Percentiles rank a stretch among this genome's conserved stretches.
Evolutionary conservation across 2,797 vertebrate genomes (phyloP).

Genomic region (Decapterus maruadsi): DNA sequence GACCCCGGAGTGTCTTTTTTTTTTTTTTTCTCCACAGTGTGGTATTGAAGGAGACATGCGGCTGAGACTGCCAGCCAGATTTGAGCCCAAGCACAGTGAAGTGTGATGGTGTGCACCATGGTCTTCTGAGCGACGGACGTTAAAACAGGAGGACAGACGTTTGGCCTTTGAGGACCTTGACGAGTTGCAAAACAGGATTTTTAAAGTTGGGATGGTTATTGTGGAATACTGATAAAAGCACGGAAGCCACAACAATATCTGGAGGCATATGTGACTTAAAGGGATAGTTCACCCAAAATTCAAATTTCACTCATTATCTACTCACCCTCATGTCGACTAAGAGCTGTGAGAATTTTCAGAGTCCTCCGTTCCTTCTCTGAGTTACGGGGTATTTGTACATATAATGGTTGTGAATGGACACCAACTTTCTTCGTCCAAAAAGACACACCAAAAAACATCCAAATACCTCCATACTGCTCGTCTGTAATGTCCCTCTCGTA

Average conservation of each 20-base stretch:
- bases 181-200: conserved; percentile 3
- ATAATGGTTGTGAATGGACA: no score
- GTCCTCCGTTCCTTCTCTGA: no score
- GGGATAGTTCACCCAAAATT: no score
- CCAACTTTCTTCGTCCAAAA: no score
- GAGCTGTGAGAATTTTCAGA: no score
- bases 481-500: no score
- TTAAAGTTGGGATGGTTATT: background rate
- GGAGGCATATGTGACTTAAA: background rate
- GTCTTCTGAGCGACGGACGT: conserved; percentile 1
- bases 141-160: conserved; percentile 6
- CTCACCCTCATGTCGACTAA: no score
- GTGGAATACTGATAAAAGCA: conserved; percentile 7
- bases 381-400: no score
- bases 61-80: conserved; percentile 20
- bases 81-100: conserved; percentile 7
- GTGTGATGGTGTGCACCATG: background rate
- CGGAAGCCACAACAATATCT: background rate
- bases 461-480: no score
- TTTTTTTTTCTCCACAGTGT: no score
- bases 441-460: no score
- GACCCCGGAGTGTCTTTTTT: background rate
- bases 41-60: conserved; percentile 17
- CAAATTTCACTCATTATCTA: no score
- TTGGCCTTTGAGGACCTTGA: conserved; percentile 19